Conservation (phyloP, 2,888 invertebrate species). For the Polydesmus complanatus region DNA sequence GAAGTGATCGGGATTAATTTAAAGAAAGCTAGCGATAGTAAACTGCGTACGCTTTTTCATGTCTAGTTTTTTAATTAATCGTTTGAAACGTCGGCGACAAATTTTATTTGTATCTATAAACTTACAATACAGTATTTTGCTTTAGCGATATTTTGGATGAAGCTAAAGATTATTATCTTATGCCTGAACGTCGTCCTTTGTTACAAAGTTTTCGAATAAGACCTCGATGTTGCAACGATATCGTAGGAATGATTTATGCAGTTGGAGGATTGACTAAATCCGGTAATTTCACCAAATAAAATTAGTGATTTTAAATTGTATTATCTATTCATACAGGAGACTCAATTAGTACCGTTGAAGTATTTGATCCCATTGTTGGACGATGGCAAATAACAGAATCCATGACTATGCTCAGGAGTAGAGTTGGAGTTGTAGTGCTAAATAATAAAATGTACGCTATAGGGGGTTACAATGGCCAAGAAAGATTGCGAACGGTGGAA, state of each 20-base stretch:
- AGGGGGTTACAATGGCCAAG: conserved; percentile 67
- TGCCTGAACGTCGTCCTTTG: conserved; percentile 66
- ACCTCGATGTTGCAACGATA: conserved; percentile 55
- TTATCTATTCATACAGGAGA: conserved; percentile 44
- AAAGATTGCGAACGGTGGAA: conserved; percentile 68
- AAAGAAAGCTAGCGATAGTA: neutral
- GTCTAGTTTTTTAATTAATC: no score
- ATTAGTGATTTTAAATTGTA: no score
- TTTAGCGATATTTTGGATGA: conserved; percentile 65
- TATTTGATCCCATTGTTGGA: conserved; percentile 54
- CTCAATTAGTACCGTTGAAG: conserved; percentile 69
- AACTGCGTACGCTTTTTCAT: no score
- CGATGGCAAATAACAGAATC: conserved; percentile 63
- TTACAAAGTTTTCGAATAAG: conserved; percentile 61
- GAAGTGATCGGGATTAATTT: neutral
- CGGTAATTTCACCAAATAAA: no score
- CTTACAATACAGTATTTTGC: neutral
- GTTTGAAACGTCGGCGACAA: neutral
- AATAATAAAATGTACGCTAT: conserved; percentile 64
- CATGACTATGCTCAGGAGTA: conserved; percentile 68
- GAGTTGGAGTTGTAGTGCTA: conserved; percentile 72
- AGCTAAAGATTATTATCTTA: conserved; percentile 71
- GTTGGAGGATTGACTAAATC: conserved; percentile 72
- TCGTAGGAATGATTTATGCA: conserved; percentile 68
- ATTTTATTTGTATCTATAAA: neutral